phyloP scores from a whole-genome alignment of 2,797 vertebrate genomes.

The Apodemus agrarius region DNA sequence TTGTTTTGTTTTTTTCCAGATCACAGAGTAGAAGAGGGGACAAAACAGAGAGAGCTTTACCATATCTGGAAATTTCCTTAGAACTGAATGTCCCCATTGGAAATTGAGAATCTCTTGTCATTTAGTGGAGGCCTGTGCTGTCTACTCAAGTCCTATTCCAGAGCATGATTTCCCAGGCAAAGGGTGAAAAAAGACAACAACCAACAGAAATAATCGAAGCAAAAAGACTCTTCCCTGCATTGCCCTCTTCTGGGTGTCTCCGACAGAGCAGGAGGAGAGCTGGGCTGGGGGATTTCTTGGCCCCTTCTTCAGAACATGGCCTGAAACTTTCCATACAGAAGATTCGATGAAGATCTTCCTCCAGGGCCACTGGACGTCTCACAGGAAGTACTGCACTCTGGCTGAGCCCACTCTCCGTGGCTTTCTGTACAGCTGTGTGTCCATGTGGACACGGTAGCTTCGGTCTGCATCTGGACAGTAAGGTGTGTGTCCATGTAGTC shows the following conservation, averaged over 20 bases:
- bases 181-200: neutral
- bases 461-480: conserved; percentile 37
- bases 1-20: neutral
- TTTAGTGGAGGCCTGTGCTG: neutral
- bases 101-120: neutral
- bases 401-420: accelerated
- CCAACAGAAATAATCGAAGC: neutral
- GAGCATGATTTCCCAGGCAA: neutral
- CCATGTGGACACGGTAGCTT: neutral
- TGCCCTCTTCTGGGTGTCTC: conserved; percentile 44
- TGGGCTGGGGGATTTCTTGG: neutral
- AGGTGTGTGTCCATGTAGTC: neutral
- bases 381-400: conserved; percentile 22
- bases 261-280: neutral
- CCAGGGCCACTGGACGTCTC: neutral
- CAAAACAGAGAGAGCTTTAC: neutral
- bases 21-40: neutral
- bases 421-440: conserved; percentile 4
- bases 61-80: neutral
- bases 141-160: neutral
- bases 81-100: neutral
- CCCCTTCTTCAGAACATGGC: conserved; percentile 41
- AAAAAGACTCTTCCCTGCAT: conserved; percentile 1
- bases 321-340: conserved; percentile 23
- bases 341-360: conserved; percentile 19